Conservation (phyloP, 2,888 invertebrate species). For the Mylabris sibirica region DNA sequence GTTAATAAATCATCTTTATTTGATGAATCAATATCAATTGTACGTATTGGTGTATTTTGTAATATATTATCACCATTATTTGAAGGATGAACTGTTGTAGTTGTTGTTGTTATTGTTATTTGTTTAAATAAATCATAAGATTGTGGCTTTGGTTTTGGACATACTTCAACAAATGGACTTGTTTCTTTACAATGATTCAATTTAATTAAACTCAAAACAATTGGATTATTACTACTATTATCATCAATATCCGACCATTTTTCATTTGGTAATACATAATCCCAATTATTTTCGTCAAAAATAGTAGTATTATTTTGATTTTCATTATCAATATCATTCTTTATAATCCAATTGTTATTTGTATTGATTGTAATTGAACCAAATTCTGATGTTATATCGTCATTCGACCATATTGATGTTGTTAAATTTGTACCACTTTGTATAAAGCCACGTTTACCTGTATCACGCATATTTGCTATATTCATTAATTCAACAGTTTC, state of each 20-base stretch:
- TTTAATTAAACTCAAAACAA: conserved; percentile 60
- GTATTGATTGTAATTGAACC: conserved; percentile 21
- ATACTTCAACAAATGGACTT: conserved; percentile 70
- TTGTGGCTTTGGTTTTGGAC: conserved; percentile 53
- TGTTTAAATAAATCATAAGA: conserved; percentile 17
- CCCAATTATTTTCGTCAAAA: conserved; percentile 31
- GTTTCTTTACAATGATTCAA: conserved; percentile 69
- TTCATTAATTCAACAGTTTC: conserved; percentile 52
- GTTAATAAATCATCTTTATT: conserved; percentile 77
- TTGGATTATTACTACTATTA: conserved; percentile 49
- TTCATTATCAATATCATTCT: conserved; percentile 35
- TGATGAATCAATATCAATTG: conserved; percentile 44
- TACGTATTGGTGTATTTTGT: conserved; percentile 18
- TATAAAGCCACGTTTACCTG: conserved; percentile 56
- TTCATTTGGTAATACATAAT: conserved; percentile 23
- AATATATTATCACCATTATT: not conserved
- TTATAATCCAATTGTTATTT: not conserved
- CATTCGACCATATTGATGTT: conserved; percentile 65
- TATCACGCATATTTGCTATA: conserved; percentile 50
- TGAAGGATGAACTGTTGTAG: not conserved
- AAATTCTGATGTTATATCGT: conserved; percentile 30
- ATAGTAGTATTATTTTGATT: conserved; percentile 18
- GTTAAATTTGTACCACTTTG: conserved; percentile 64
- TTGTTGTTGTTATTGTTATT: not conserved
- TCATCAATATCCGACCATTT: conserved; percentile 42